Evolutionary conservation across 2,888 invertebrate genomes (phyloP).

Genomic region (Eupithecia pulchellata): DNA sequence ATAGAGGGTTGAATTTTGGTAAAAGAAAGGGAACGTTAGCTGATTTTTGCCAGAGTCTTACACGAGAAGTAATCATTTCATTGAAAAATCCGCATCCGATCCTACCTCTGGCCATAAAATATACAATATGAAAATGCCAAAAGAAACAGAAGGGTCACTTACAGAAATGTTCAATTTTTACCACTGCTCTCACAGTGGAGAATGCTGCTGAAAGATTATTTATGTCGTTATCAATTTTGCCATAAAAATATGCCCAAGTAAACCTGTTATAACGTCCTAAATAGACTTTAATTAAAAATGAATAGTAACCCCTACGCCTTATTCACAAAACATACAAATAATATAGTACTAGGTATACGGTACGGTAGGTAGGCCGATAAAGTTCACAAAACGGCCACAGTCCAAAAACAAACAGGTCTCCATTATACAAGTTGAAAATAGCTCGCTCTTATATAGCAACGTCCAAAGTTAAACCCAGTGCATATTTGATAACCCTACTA

Average conservation of each 20-base stretch:
- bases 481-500: constrained; percentile 27
- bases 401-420: background rate
- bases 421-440: background rate
- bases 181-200: background rate
- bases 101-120: background rate
- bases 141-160: background rate
- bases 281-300: too few species aligned
- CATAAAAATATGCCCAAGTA: background rate
- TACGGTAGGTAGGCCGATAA: background rate
- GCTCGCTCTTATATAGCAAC: background rate
- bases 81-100: background rate
- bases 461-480: constrained; percentile 3
- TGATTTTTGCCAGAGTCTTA: background rate
- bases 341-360: background rate
- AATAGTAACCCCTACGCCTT: background rate
- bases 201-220: background rate
- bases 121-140: background rate
- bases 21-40: background rate
- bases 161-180: background rate
- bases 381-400: background rate
- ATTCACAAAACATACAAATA: background rate
- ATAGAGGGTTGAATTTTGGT: background rate
- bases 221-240: background rate
- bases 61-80: background rate
- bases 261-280: too few species aligned